Base-by-base conservation (phyloP, 2,797 vertebrate genomes). In the Furcifer pardalis region DNA sequence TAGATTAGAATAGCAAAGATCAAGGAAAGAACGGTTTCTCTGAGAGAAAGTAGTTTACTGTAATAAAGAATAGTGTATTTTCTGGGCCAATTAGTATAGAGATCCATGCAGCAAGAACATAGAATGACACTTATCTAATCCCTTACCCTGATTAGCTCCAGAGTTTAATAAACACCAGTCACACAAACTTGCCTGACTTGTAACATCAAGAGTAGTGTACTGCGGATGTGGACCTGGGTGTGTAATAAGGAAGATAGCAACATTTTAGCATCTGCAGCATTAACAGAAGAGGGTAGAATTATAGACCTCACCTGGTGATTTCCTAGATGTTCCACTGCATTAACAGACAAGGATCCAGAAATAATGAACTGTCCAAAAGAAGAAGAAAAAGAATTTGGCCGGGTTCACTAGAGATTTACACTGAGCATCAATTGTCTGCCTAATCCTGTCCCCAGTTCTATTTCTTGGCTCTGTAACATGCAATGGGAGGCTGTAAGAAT, bases 351-450 rank as follows among this genome's bases (percentile, higher is more conserved):
- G 62, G 62, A 49, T 46, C 77, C 77, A 21, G 62, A 66, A 46
- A 32, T 25, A 66, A 79, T 79, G 27, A 79, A 79, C 77, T 79
- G 77, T 66, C 30, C 17, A 44, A 79, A 66, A 49, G 30, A 63
- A 79, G n/a, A 35, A 23, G 0, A 79, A 49, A 79, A 46, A 56
- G 49, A 10, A 5, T 79, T 49, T 12, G n/a, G 35, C 49, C 32
- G 5, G 46, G 7, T 21, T 32, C 5, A 32, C 30, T 35, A 17
- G 7, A 17, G 15, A 2, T 9, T 21, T 21, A 52, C 13, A 21
- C 60, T 6, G 3, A 62, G 30, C 17, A 32, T 35, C 65, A 35
- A 4, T 35, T 15, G 32, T 35, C 13, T 35, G 15, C n/a, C 30
- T 37, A 37, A 32, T 35, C 32, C 32, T 68, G 9, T 8, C 37